Percentiles rank a stretch among this genome's conserved stretches.
phyloP scores from a whole-genome alignment of 2,797 vertebrate species.

The Poecilia gillii region DNA sequence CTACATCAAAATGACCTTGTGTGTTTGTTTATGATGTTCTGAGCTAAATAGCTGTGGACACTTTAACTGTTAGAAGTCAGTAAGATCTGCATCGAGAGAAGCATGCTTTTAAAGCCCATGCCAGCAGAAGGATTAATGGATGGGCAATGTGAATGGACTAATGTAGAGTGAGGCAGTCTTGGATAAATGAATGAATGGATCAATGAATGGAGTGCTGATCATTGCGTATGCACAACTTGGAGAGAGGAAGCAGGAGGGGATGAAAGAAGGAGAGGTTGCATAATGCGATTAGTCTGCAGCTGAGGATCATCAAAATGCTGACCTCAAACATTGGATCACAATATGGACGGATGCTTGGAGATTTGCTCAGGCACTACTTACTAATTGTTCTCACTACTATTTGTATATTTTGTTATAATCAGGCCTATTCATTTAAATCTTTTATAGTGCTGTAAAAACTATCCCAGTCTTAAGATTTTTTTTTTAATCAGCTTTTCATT shows the following conservation, averaged over 20 bases:
- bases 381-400: background rate
- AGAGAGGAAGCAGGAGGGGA: slow-evolving; percentile 34
- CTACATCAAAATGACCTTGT: background rate
- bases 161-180: slow-evolving; percentile 47
- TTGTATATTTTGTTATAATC: background rate
- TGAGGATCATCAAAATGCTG: slow-evolving; percentile 59
- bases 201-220: slow-evolving; percentile 70
- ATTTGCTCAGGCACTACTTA: slow-evolving; percentile 19
- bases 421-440: background rate
- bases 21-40: slow-evolving; percentile 5
- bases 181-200: slow-evolving; percentile 70
- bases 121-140: slow-evolving; percentile 61
- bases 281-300: slow-evolving; percentile 67
- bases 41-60: slow-evolving; percentile 11
- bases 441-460: background rate
- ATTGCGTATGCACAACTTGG: slow-evolving; percentile 56
- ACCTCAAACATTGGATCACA: slow-evolving; percentile 63
- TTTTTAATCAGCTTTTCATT: background rate
- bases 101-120: slow-evolving; percentile 42
- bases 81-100: slow-evolving; percentile 38
- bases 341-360: slow-evolving; percentile 21
- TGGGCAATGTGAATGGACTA: slow-evolving; percentile 57
- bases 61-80: slow-evolving; percentile 33
- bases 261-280: slow-evolving; percentile 48
- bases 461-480: background rate